Conservation (phyloP, 2,797 vertebrate genomes). For the Sternarchorhynchus goeldii region DNA sequence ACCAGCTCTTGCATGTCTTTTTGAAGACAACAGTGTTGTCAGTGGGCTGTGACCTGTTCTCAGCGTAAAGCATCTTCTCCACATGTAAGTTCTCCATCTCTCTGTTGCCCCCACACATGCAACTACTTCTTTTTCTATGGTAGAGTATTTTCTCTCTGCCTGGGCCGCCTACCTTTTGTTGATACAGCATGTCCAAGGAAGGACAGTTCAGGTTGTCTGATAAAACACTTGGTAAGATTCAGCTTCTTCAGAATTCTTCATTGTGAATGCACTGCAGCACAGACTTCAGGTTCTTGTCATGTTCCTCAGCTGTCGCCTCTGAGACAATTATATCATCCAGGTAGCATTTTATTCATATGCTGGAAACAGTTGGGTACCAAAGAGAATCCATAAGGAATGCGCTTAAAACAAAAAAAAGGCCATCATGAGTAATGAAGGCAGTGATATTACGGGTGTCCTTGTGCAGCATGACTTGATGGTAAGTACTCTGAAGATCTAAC, state of each 20-base stretch:
- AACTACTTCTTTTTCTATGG: background rate
- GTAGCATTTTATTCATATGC: conserved; percentile 30
- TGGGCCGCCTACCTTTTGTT: background rate
- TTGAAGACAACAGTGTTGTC: background rate
- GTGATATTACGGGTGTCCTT: conserved; percentile 1
- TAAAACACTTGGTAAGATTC: background rate
- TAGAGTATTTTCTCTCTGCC: too few relatives aligned
- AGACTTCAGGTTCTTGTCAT: background rate
- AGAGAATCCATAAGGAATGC: conserved; percentile 29
- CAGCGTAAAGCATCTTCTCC: background rate
- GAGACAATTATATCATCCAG: conserved; percentile 5
- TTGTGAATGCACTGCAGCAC: background rate
- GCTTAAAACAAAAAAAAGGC: conserved; percentile 37
- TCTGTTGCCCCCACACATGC: conserved; percentile 1
- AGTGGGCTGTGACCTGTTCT: background rate
- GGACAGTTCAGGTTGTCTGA: rapidly evolving
- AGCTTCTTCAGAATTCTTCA: background rate
- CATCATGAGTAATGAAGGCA: conserved; percentile 41
- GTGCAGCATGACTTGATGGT: conserved; percentile 21
- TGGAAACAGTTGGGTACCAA: conserved; percentile 26
- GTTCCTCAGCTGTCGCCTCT: background rate
- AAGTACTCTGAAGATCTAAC: conserved; percentile 29
- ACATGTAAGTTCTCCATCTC: background rate
- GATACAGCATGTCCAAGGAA: background rate
- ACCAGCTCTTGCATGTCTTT: background rate